Evolutionary conservation across 2,797 vertebrate genomes (phyloP), one percentile per base, ranked within the genome.

Genomic region (Cryptoblepharus egeriae): DNA sequence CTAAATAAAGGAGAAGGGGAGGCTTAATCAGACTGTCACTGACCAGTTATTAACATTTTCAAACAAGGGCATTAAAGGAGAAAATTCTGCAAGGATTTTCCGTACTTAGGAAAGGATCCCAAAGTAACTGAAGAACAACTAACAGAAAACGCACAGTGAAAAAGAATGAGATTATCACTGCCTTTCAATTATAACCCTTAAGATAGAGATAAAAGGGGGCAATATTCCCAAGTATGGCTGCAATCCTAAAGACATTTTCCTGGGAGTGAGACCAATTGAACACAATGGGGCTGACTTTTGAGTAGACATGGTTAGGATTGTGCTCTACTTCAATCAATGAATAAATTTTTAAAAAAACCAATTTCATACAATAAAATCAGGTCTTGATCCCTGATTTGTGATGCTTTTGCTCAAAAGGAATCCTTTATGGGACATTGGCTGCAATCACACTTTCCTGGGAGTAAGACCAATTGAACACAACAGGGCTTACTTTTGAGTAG

Each of bases 41-140:
- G 92, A 91, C 91, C 92, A 89, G 91, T 93, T 94, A 95, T 95
- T 95, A 95, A 94, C 94, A 94, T 92, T 94, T 92, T 86, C 89
- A 86, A 93, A 92, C 91, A 95, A 96, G 93, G 92, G 82, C 90
- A 90, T 89, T 88, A 94, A 84, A 93, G 89, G 91, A 89, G 89
- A 93, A 93, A 91, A 85, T 91, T 90, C 89, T 79, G 88, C 94
- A 91, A 92, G 92, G 92, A 93, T 92, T 91, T 91, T 94, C 93
- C 93, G 88, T 94, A 90, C 92, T 93, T 94, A 88, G 90, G 88
- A 93, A 73, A 82, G 68, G 65, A 92, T 80, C 72, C 88, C 82
- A 82, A 83, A 71, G 26, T 8, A 85, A 80, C 49, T 55, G 81
- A 90, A 80, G 75, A 83, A 85, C 63, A 81, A 75, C 32, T 45